These are phyloP conservation scores for Galemys pyrenaicus DNA, from an alignment of 2,113 vertebrate genomes.

Conservation along the genomic window DNA sequence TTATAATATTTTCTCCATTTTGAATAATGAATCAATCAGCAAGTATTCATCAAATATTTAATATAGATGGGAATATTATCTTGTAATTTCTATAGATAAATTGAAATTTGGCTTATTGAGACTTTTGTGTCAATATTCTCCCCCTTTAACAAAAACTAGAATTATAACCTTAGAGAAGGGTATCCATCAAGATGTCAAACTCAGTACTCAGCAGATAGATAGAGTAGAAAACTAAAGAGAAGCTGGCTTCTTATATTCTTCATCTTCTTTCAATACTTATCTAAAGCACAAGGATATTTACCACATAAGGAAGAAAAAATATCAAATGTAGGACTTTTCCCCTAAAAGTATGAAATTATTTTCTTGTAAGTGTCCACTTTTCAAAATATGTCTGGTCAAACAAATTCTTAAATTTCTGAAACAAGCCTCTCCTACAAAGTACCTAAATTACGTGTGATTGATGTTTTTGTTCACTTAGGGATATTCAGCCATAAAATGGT, in stretches of 20 bases:
- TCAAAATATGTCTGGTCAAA: not conserved
- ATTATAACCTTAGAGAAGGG: not conserved
- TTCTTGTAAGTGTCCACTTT: not conserved
- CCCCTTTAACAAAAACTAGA: not conserved
- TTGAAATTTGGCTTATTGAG: constrained; percentile 1
- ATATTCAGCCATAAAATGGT: not conserved
- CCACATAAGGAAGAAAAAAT: constrained; percentile 3
- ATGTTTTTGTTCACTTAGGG: not conserved
- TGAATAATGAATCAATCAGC: not conserved
- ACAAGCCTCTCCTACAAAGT: not conserved
- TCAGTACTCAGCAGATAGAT: constrained; percentile 3
- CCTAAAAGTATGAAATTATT: constrained; percentile 11
- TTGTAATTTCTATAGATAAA: not conserved
- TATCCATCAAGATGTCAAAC: not conserved
- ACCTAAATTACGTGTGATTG: not conserved
- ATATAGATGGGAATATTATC: not conserved
- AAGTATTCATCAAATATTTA: not conserved
- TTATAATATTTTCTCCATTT: not conserved
- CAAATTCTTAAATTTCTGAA: constrained; percentile 21
- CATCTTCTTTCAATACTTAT: not conserved
- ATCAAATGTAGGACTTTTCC: not conserved
- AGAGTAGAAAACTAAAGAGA: constrained; percentile 31
- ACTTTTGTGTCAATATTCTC: not conserved
- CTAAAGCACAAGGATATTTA: constrained; percentile 20
- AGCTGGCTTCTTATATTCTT: not conserved